Evolutionary conservation across 2,113 vertebrate species (phyloP).

Genomic region (Zapornia atra): DNA sequence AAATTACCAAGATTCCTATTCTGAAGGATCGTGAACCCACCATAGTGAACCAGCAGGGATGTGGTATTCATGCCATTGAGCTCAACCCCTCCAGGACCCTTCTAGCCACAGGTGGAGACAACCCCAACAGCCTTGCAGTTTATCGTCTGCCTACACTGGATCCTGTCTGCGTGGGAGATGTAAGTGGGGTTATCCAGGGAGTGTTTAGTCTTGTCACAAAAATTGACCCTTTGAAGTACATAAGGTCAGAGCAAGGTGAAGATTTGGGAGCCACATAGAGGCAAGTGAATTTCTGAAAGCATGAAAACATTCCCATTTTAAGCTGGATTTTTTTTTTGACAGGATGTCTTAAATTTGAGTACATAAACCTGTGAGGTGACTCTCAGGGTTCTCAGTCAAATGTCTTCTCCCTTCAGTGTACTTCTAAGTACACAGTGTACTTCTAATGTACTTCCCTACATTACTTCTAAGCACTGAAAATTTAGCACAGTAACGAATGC

Average conservation of each 20-base stretch:
- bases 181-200: slow-evolving; percentile 77
- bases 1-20: slow-evolving; percentile 97
- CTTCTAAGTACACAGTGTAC: too few relatives aligned
- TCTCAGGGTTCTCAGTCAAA: background rate
- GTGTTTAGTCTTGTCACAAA: background rate
- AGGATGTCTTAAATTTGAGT: background rate
- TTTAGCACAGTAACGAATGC: background rate
- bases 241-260: background rate
- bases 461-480: background rate
- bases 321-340: background rate
- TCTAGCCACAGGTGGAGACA: slow-evolving; percentile 96
- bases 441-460: too few relatives aligned
- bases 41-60: slow-evolving; percentile 89
- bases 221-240: background rate
- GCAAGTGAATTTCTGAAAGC: background rate
- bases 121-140: slow-evolving; percentile 96
- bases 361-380: background rate
- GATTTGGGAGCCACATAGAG: background rate
- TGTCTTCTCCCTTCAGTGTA: background rate
- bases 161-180: slow-evolving; percentile 97
- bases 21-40: slow-evolving; percentile 88
- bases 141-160: slow-evolving; percentile 95
- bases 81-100: slow-evolving; percentile 92
- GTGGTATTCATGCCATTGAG: slow-evolving; percentile 97
- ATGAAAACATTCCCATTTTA: background rate